Evolutionary conservation across 2,797 vertebrate species (phyloP).

Genomic region (Lithobates sylvaticus): DNA sequence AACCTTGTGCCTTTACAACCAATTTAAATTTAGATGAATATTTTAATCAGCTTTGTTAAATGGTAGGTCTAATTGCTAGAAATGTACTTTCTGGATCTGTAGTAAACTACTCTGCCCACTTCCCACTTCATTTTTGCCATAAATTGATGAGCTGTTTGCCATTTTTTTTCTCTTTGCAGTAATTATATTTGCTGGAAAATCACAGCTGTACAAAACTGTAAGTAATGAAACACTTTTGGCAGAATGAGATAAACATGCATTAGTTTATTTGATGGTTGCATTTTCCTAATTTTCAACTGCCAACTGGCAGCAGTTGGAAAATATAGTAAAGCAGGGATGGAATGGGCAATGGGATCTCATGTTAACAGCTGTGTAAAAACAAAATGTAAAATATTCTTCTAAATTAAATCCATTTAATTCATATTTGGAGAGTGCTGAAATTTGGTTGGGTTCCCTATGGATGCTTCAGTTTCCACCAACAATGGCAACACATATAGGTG

Average conservation of each 20-base stretch:
- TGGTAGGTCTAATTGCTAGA: neutral
- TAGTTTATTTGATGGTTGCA: neutral
- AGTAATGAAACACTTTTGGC: neutral
- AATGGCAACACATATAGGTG: no score
- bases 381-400: no score
- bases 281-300: neutral
- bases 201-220: neutral
- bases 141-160: neutral
- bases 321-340: neutral
- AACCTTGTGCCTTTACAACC: no score
- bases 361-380: no score
- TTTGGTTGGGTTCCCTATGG: no score
- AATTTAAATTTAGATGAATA: neutral
- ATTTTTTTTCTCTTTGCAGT: neutral
- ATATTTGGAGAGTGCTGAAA: no score
- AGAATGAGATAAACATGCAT: neutral
- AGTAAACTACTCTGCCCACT: neutral
- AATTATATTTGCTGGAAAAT: neutral
- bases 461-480: no score
- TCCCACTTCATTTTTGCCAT: neutral
- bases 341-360: neutral
- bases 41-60: neutral
- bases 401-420: no score
- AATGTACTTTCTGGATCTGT: neutral
- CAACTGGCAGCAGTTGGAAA: neutral